Conservation (phyloP, 2,113 vertebrate genomes). For the Hippocampus mohnikei region DNA sequence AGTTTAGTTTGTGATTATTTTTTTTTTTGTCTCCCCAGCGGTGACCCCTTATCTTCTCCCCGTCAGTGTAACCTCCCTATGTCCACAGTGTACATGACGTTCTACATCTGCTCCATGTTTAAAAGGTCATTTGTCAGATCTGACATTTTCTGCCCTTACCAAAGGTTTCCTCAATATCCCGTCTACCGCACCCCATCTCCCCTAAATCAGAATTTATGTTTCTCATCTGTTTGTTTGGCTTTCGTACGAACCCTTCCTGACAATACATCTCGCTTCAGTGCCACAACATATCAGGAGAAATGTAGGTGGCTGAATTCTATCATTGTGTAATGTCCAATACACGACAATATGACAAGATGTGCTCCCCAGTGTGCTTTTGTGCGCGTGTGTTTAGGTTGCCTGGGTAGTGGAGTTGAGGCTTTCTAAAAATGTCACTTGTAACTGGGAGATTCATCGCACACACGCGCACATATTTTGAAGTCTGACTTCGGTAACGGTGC, state of each 20-base stretch:
- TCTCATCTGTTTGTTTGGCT: conserved; percentile 62
- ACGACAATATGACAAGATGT: conserved; percentile 52
- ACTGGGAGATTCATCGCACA: conserved; percentile 40
- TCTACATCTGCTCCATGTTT: conserved; percentile 73
- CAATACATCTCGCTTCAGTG: conserved; percentile 51
- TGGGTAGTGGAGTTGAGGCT: conserved; percentile 44
- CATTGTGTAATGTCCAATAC: conserved; percentile 54
- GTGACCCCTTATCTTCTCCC: conserved; percentile 39
- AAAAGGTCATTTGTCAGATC: conserved; percentile 75
- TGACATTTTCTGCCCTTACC: conserved; percentile 74
- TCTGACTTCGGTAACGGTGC: conserved; percentile 46
- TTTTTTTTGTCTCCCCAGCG: not conserved
- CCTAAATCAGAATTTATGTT: conserved; percentile 49
- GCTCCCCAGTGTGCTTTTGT: conserved; percentile 25
- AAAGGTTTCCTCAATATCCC: conserved; percentile 70
- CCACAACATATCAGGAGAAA: conserved; percentile 46
- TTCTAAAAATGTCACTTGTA: conserved; percentile 50
- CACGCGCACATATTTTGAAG: conserved; percentile 17
- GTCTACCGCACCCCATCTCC: conserved; percentile 10
- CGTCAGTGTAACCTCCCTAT: conserved; percentile 51
- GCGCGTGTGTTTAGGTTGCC: conserved; percentile 40
- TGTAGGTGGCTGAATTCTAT: conserved; percentile 46
- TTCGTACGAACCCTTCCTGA: conserved; percentile 66
- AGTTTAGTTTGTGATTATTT: not conserved
- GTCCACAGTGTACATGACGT: conserved; percentile 63